These are phyloP conservation scores for Campoplex nolae DNA, from an alignment of 2,888 invertebrate species.

Conservation along the genomic window DNA sequence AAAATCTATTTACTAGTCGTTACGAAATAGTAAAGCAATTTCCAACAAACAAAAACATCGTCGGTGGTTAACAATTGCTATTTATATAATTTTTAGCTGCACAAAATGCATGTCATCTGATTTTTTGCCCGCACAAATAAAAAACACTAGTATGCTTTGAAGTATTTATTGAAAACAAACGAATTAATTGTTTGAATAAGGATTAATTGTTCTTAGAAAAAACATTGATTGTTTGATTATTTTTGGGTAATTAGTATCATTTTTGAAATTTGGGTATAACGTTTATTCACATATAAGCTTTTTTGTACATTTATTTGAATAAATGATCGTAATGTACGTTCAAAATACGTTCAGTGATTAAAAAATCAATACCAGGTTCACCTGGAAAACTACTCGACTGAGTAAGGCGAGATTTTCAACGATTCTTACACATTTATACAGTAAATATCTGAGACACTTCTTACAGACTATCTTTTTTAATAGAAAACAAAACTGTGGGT, in stretches of 20 bases:
- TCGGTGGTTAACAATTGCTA: no score
- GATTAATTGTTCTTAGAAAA: no score
- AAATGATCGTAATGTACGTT: conserved; percentile 8
- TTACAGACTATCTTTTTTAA: neutral
- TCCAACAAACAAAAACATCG: no score
- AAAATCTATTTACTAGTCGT: no score
- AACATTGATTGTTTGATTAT: neutral
- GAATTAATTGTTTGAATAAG: neutral
- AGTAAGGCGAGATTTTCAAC: conserved; percentile 1
- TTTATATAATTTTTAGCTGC: no score
- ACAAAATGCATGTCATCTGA: no score
- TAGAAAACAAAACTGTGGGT: neutral
- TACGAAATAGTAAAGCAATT: no score
- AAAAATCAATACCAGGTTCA: neutral
- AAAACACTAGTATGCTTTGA: no score
- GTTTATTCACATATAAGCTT: conserved; percentile 24
- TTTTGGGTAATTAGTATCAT: neutral
- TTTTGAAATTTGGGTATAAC: conserved; percentile 5
- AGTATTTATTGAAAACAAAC: no score
- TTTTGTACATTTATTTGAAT: conserved; percentile 10
- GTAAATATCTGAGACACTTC: conserved; percentile 7
- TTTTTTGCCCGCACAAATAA: no score
- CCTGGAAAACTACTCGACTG: neutral
- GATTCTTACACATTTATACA: conserved; percentile 7
- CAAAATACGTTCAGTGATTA: conserved; percentile 4